Percentiles rank a stretch among this genome's conserved stretches.
These are phyloP conservation scores for Aphodius granarius DNA, from an alignment of 2,888 invertebrate genomes.

Conservation along the genomic window DNA sequence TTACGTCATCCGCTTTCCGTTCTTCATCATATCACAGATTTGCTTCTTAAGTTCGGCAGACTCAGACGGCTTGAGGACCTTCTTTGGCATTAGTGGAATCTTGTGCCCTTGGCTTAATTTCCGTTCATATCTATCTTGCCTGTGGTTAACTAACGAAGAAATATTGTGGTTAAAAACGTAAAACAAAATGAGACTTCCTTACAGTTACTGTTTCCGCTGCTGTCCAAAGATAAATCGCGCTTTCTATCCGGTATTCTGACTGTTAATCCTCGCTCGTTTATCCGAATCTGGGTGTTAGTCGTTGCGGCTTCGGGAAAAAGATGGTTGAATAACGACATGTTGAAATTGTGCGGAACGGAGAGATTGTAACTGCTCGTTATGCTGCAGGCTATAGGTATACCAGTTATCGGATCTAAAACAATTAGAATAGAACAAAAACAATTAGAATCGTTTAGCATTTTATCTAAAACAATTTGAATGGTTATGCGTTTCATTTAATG, in stretches of 20 bases:
- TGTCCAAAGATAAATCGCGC: conserved; percentile 42
- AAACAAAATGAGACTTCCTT: neutral
- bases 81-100: conserved; percentile 48
- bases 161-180: neutral
- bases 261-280: conserved; percentile 37
- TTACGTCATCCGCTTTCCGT: conserved; percentile 70
- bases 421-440: conserved; percentile 8
- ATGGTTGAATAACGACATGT: conserved; percentile 74
- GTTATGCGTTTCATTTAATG: no score
- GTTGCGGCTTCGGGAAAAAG: conserved; percentile 64
- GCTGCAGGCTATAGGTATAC: conserved; percentile 71
- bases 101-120: conserved; percentile 50
- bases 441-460: no score
- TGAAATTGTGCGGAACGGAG: conserved; percentile 72
- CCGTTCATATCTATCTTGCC: conserved; percentile 53
- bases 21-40: conserved; percentile 59
- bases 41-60: conserved; percentile 47
- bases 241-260: conserved; percentile 41
- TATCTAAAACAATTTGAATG: no score
- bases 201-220: conserved; percentile 28
- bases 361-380: conserved; percentile 61
- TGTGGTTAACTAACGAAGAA: conserved; percentile 29
- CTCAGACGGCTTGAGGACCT: conserved; percentile 48
- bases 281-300: conserved; percentile 11
- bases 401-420: conserved; percentile 68